phyloP scores from a whole-genome alignment of 2,797 vertebrate species.

The Sternotherus odoratus region DNA sequence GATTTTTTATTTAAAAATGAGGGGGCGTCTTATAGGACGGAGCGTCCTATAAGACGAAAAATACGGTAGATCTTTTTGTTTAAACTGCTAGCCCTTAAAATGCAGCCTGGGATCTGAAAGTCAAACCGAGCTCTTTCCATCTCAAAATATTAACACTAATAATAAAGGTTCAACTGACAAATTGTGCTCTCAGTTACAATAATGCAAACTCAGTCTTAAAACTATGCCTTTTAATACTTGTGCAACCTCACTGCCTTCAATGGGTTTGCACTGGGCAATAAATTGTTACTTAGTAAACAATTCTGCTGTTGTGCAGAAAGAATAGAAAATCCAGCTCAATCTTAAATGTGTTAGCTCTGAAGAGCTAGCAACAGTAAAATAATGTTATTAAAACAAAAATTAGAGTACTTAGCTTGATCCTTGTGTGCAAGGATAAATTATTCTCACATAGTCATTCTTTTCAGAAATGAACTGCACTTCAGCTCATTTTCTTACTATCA shows the following conservation, averaged over 20 bases:
- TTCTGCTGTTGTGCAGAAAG: background rate
- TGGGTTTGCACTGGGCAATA: background rate
- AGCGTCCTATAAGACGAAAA: too few relatives aligned
- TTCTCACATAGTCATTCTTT: background rate
- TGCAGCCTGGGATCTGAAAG: background rate
- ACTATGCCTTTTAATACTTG: background rate
- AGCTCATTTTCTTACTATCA: background rate
- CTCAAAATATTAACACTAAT: background rate
- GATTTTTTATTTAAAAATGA: too few relatives aligned
- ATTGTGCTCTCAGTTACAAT: background rate
- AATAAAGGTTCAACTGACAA: background rate
- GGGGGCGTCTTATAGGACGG: too few relatives aligned
- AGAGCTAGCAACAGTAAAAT: background rate
- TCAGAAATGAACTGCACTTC: background rate
- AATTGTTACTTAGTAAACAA: background rate
- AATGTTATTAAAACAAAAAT: background rate
- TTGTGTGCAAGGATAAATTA: background rate
- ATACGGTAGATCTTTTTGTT: background rate
- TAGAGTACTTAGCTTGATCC: background rate
- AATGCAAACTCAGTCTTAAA: slow-evolving; percentile 29
- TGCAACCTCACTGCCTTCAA: background rate
- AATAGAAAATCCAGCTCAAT: background rate
- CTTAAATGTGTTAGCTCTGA: background rate
- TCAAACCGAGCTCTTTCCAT: background rate
- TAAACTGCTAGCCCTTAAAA: background rate